Evolutionary conservation across 1,140 invertebrate species (phyloP).

Genomic region (Ridgeia piscesae): DNA sequence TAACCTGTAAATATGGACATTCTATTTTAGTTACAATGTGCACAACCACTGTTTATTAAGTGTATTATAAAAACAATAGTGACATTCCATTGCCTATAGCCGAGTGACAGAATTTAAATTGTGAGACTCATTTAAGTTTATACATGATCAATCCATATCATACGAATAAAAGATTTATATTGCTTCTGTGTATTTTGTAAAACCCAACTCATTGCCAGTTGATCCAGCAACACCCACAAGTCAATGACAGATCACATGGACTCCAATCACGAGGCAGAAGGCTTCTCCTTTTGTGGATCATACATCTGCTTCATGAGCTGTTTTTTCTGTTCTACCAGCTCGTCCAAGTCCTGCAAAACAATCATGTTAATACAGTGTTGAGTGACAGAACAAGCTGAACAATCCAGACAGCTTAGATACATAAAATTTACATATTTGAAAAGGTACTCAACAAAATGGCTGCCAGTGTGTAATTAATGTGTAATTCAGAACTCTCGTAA

Average conservation of each 20-base stretch:
- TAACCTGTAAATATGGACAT: background rate
- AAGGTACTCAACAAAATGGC: background rate
- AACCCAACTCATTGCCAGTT: background rate
- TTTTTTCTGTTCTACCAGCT: background rate
- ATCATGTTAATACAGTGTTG: background rate
- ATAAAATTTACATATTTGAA: background rate
- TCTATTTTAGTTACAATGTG: background rate
- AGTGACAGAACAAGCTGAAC: background rate
- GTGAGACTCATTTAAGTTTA: background rate
- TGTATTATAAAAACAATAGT: too few relatives aligned
- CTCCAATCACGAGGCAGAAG: background rate
- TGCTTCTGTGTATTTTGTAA: background rate
- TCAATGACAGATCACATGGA: background rate
- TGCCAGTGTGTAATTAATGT: too few relatives aligned
- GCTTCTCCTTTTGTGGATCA: background rate
- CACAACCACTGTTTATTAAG: background rate
- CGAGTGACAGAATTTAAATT: too few relatives aligned
- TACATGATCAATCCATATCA: background rate
- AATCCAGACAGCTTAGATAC: background rate
- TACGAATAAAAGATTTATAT: background rate
- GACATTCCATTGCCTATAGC: too few relatives aligned
- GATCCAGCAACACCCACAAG: background rate
- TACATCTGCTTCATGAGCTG: background rate
- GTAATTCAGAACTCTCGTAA: too few relatives aligned
- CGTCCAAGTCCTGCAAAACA: background rate